phyloP scores from a whole-genome alignment of 2,797 vertebrate genomes.

The Helostoma temminkii region DNA sequence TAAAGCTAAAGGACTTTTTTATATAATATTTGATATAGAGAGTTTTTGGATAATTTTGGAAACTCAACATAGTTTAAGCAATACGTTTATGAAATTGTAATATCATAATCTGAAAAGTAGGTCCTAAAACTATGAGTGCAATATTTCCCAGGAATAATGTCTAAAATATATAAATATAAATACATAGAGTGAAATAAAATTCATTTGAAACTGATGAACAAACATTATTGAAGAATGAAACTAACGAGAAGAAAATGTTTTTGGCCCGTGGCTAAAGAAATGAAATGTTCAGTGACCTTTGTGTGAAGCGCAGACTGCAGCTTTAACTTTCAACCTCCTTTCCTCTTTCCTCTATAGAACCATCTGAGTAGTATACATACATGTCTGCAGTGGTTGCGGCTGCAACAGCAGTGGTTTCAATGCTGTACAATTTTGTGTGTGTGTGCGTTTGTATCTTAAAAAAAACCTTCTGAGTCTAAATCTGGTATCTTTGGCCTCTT shows the following conservation, averaged over 20 bases:
- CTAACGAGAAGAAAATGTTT: not conserved
- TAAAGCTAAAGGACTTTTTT: no score
- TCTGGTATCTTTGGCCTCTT: constrained; percentile 44
- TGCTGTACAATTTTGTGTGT: constrained; percentile 1
- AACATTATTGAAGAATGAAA: not conserved
- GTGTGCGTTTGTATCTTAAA: constrained; percentile 14
- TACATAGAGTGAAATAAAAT: no score
- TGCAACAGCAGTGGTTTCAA: constrained; percentile 51
- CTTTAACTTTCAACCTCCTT: constrained; percentile 7
- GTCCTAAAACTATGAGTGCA: no score
- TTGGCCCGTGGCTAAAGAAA: not conserved
- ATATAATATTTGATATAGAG: no score
- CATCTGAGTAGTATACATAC: not conserved
- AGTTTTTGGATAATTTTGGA: no score
- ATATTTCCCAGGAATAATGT: no score
- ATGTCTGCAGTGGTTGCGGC: constrained; percentile 56
- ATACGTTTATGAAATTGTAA: no score
- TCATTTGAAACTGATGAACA: not conserved
- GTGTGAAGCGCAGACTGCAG: constrained; percentile 1
- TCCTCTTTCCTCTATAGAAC: constrained; percentile 1
- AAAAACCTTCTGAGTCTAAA: constrained; percentile 52
- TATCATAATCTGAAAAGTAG: no score
- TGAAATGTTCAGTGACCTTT: constrained; percentile 33
- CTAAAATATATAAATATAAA: no score
- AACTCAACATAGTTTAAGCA: no score